A percentile compares a stretch with the other conserved stretches of the same genome.
Evolutionary conservation across 2,888 invertebrate genomes (phyloP).

Genomic region (Pegoplata infirma): DNA sequence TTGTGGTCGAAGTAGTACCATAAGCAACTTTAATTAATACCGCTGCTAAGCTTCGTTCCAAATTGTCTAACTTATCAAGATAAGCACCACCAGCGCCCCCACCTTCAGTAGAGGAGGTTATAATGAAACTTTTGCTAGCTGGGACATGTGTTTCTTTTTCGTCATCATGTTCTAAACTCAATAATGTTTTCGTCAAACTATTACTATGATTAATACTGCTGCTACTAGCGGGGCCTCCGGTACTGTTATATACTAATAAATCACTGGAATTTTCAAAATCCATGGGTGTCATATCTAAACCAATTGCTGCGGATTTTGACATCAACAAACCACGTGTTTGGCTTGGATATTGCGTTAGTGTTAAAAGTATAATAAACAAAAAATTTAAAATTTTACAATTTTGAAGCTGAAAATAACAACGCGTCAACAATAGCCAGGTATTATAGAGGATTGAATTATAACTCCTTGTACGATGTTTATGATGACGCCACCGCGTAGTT

Average conservation of each 20-base stretch:
- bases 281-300: constrained; percentile 24
- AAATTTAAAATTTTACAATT: constrained; percentile 46
- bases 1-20: constrained; percentile 83
- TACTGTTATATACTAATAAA: constrained; percentile 39
- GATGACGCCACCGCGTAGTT: constrained; percentile 36
- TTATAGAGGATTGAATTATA: constrained; percentile 13
- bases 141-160: constrained; percentile 30
- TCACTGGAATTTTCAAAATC: constrained; percentile 46
- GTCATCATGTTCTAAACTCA: constrained; percentile 28
- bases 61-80: constrained; percentile 80
- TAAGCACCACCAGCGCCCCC: constrained; percentile 73
- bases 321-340: constrained; percentile 44
- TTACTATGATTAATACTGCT: constrained; percentile 40
- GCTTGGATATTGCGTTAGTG: constrained; percentile 52
- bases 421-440: constrained; percentile 30
- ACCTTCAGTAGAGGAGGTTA: constrained; percentile 60
- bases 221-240: constrained; percentile 14
- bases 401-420: constrained; percentile 31
- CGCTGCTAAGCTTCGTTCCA: constrained; percentile 84
- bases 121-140: constrained; percentile 48
- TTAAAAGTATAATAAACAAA: constrained; percentile 56
- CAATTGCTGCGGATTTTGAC: constrained; percentile 34
- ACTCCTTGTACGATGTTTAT: constrained; percentile 34
- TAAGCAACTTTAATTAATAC: constrained; percentile 85
- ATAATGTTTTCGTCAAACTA: constrained; percentile 37